Evolutionary conservation across 2,797 vertebrate genomes (phyloP).

Genomic region (Echeneis naucrates): DNA sequence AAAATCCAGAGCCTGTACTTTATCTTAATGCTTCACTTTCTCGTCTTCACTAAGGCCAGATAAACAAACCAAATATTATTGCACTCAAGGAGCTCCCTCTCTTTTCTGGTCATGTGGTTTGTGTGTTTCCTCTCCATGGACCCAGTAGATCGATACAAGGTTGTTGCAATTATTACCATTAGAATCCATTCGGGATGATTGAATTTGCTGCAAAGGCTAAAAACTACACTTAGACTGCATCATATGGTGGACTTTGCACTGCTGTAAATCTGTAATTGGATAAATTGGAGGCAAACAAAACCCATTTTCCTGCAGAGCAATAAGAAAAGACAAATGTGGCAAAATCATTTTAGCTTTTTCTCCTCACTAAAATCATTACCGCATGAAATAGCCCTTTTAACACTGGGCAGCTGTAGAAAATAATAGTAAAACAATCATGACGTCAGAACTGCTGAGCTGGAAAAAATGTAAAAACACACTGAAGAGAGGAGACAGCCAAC

Average conservation of each 20-base stretch:
- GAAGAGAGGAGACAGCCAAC: slow-evolving; percentile 40
- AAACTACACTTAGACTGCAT: slow-evolving; percentile 78
- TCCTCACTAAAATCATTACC: slow-evolving; percentile 69
- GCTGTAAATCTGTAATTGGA: slow-evolving; percentile 83
- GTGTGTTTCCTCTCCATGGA: slow-evolving; percentile 73
- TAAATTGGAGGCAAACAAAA: slow-evolving; percentile 78
- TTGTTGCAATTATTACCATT: slow-evolving; percentile 82
- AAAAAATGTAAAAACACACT: slow-evolving; percentile 2
- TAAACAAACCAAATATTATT: slow-evolving; percentile 65
- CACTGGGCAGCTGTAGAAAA: slow-evolving; percentile 54
- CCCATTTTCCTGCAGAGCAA: slow-evolving; percentile 67
- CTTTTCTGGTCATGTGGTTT: slow-evolving; percentile 55
- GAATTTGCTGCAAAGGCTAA: slow-evolving; percentile 78
- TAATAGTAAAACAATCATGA: slow-evolving; percentile 61
- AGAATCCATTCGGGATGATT: slow-evolving; percentile 81
- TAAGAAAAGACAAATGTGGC: slow-evolving; percentile 67
- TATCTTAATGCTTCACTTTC: slow-evolving; percentile 53
- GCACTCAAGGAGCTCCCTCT: slow-evolving; percentile 49
- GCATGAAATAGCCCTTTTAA: slow-evolving; percentile 65
- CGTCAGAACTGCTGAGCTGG: slow-evolving; percentile 50
- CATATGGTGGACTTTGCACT: slow-evolving; percentile 73
- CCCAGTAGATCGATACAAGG: slow-evolving; percentile 77
- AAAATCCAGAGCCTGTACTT: slow-evolving; percentile 54
- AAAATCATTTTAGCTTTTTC: slow-evolving; percentile 72
- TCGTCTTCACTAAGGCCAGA: slow-evolving; percentile 56